Evolutionary conservation across 2,797 vertebrate genomes (phyloP).

Genomic region (Acanthornis magna): DNA sequence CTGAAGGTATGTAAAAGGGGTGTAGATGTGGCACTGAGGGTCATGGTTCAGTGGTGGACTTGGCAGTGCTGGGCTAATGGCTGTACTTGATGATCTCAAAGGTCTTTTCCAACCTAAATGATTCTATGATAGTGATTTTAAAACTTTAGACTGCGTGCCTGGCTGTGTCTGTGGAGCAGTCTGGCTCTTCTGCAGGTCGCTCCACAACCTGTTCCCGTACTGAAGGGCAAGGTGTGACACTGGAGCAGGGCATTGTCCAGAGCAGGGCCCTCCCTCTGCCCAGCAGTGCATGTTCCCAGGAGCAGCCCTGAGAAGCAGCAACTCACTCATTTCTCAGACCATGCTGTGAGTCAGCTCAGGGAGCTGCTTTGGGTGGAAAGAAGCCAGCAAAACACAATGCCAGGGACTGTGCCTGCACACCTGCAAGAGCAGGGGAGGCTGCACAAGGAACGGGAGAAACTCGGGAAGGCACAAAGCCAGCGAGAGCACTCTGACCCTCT

Average conservation of each 20-base stretch:
- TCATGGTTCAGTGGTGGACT: neutral
- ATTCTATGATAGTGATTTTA: neutral
- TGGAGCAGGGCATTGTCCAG: neutral
- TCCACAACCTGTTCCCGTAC: accelerated
- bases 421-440: neutral
- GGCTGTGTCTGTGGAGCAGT: neutral
- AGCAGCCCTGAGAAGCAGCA: neutral
- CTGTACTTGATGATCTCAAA: neutral
- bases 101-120: neutral
- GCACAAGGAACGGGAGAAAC: neutral
- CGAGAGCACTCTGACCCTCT: accelerated
- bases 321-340: neutral
- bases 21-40: neutral
- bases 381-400: neutral
- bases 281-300: neutral
- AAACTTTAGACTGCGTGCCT: neutral
- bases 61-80: neutral
- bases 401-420: neutral
- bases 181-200: neutral
- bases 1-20: neutral
- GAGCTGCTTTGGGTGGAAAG: neutral
- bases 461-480: neutral
- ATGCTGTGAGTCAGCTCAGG: neutral
- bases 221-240: accelerated
- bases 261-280: neutral